Evolutionary conservation across 2,888 invertebrate species (phyloP), one percentile per base, ranked within the genome.

Genomic region (Ethmia dodecea): DNA sequence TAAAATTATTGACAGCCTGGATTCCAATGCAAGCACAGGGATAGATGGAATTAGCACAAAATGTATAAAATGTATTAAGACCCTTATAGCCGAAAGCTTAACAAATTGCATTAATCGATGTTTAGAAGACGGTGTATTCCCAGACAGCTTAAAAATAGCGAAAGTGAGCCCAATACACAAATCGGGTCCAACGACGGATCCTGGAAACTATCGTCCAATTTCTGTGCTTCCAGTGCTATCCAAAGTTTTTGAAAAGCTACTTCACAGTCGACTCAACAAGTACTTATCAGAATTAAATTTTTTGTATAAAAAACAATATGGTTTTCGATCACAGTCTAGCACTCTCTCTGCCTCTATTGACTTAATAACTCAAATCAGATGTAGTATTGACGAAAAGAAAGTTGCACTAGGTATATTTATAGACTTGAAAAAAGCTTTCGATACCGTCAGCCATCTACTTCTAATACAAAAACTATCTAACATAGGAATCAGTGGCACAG

Each of bases 141-240:
- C 47, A 1, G 32, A 40, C 9, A 38, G 31, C 9, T 24, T 42
- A 6, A 47, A 45, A 30, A 36, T 43, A 8, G 37, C 40, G 0
- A 42, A 39, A 31, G 38, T 42, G 18, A 35, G 29, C 3, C 42
- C 40, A 6, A 39, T 45, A 22, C 20, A 35, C 22, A 48, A 42
- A 35, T 32, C 29, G 34, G 45, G 39, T 0, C 9, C 9, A n/a
- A 41, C 35, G 28, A 29, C 28, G 6, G 38, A 42, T 13, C 9
- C 42, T 2, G 22, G 33, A 3, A 45, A 43, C 8, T 47, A 41
- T 26, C 28, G 43, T n/a, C n/a, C n/a, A n/a, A n/a, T n/a, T n/a
- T n/a, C n/a, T n/a, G 25, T 45, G 1, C 22, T 45, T n/a, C 35
- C 39, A 4, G 28, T 32, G 5, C 10, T 45, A 2, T 35, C 38